phyloP scores from a whole-genome alignment of 2,797 vertebrate species.

The Enteromius radiatus region DNA sequence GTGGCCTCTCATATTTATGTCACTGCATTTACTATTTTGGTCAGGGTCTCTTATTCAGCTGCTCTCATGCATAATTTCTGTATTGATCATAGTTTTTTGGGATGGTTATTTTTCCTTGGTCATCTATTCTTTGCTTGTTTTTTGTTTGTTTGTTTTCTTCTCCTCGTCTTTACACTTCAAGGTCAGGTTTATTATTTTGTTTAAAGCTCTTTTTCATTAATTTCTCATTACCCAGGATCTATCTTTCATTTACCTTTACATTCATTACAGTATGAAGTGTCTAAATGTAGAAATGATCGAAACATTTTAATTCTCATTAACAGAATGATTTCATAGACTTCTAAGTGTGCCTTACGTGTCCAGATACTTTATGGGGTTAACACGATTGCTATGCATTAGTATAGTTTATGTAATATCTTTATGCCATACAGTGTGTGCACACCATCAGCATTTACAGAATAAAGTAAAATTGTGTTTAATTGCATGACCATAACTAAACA shows the following conservation, averaged over 20 bases:
- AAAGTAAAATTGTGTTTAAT: neutral
- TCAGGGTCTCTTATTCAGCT: neutral
- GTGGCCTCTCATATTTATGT: neutral
- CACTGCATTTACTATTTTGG: neutral
- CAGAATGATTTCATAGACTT: neutral
- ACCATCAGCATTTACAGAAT: neutral
- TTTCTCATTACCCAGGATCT: neutral
- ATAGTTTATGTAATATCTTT: neutral
- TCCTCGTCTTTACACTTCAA: neutral
- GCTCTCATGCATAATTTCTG: neutral
- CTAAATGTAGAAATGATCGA: neutral
- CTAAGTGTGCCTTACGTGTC: neutral
- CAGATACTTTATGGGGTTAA: neutral
- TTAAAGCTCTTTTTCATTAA: neutral
- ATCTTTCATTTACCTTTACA: neutral
- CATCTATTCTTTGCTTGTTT: neutral
- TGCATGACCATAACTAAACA: slow-evolving; percentile 18
- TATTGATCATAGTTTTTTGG: neutral
- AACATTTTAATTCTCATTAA: neutral
- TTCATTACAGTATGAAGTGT: neutral
- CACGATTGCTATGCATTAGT: neutral
- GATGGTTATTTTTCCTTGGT: neutral
- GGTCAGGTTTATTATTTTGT: neutral
- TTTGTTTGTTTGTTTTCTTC: neutral
- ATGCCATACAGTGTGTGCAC: neutral